Evolutionary conservation across 1,140 invertebrate species (phyloP).

Genomic region (Ips nitidus): DNA sequence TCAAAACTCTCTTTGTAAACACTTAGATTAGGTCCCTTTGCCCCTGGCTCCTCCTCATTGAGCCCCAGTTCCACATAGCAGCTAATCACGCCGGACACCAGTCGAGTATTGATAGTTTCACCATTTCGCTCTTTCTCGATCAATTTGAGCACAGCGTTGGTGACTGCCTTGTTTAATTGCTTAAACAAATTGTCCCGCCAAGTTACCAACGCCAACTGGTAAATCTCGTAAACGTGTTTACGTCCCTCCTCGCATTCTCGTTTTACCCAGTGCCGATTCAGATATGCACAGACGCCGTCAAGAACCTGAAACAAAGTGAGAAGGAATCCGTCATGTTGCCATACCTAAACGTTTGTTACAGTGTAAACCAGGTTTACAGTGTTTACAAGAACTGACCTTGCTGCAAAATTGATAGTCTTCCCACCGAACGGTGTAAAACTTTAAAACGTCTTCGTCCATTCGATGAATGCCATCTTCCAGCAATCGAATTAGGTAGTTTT

Average conservation of each 20-base stretch:
- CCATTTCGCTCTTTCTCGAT: constrained; percentile 96
- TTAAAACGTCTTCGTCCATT: constrained; percentile 93
- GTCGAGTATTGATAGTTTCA: constrained; percentile 93
- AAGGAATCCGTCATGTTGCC: background rate
- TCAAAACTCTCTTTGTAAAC: constrained; percentile 98
- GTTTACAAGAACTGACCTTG: constrained; percentile 54
- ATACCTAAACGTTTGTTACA: background rate
- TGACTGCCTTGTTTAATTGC: constrained; percentile 91
- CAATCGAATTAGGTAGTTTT: constrained; percentile 69
- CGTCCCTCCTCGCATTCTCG: constrained; percentile 96
- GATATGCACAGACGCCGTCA: constrained; percentile 95
- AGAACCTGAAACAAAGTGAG: constrained; percentile 61
- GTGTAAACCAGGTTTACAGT: background rate
- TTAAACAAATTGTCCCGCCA: constrained; percentile 96
- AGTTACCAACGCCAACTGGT: constrained; percentile 95
- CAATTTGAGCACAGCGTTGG: constrained; percentile 93
- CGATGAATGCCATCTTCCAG: constrained; percentile 84
- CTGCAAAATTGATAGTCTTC: constrained; percentile 98
- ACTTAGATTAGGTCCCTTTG: constrained; percentile 78
- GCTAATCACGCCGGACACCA: constrained; percentile 90
- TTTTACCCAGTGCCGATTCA: constrained; percentile 98
- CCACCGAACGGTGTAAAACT: constrained; percentile 97
- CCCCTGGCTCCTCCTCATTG: constrained; percentile 88
- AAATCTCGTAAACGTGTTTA: constrained; percentile 97
- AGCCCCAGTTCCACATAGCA: constrained; percentile 82